These are phyloP conservation scores for Drosophila lacteicornis DNA, from an alignment of 1,140 invertebrate genomes.

Conservation along the genomic window DNA sequence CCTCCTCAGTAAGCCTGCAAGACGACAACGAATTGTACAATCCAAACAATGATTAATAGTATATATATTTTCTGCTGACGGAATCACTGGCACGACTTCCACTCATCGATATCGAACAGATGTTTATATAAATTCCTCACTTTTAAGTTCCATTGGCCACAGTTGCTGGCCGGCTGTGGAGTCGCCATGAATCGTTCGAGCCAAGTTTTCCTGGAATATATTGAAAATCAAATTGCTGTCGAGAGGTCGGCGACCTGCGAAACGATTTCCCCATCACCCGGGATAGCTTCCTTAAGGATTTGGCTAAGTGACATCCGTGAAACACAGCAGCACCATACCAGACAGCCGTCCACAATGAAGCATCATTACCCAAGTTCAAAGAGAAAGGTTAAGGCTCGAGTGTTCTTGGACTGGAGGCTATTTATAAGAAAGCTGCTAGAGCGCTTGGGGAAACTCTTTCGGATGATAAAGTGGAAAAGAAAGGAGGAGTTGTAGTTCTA, in stretches of 20 bases:
- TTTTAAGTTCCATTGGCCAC: conserved; percentile 1
- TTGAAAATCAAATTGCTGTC: conserved; percentile 42
- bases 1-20: background rate
- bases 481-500: background rate
- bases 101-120: background rate
- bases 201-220: conserved; percentile 51
- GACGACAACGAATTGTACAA: background rate
- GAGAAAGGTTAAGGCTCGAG: background rate
- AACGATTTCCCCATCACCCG: conserved; percentile 1
- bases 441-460: background rate
- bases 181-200: conserved; percentile 61
- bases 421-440: conserved; percentile 7
- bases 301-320: conserved; percentile 37
- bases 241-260: conserved; percentile 10
- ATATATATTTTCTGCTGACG: background rate
- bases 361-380: background rate
- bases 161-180: conserved; percentile 10
- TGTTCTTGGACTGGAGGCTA: conserved; percentile 3
- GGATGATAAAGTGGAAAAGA: conserved; percentile 1
- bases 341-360: background rate
- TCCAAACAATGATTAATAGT: background rate
- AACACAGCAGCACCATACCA: background rate
- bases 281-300: conserved; percentile 36
- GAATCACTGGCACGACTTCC: too few relatives aligned
- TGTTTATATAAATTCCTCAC: conserved; percentile 23